phyloP scores from a whole-genome alignment of 2,113 vertebrate genomes.

The Ageneiosus marmoratus region DNA sequence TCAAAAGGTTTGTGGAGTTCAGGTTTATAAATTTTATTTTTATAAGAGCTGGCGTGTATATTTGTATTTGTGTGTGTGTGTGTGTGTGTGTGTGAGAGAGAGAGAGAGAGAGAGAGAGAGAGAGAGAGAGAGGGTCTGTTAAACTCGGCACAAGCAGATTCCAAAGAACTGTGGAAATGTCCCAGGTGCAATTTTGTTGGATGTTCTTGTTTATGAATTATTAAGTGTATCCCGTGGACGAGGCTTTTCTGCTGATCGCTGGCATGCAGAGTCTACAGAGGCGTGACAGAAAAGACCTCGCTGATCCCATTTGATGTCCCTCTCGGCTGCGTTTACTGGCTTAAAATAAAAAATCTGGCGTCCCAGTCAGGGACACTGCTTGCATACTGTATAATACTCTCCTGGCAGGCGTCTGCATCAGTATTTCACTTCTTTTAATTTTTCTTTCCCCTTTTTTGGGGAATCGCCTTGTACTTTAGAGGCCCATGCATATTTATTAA shows the following conservation, averaged over 20 bases:
- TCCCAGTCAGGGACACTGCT: slow-evolving; percentile 13
- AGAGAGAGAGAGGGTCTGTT: slow-evolving; percentile 28
- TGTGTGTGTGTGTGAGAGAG: not conserved
- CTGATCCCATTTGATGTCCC: slow-evolving; percentile 28
- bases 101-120: not conserved
- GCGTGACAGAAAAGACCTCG: slow-evolving; percentile 11
- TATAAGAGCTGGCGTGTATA: not conserved
- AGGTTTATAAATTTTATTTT: not conserved
- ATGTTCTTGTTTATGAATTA: slow-evolving; percentile 42
- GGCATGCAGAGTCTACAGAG: slow-evolving; percentile 15
- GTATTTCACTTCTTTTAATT: not conserved
- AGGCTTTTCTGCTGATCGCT: slow-evolving; percentile 30
- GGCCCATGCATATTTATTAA: slow-evolving; percentile 28
- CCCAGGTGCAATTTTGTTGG: slow-evolving; percentile 36
- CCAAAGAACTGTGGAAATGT: slow-evolving; percentile 10
- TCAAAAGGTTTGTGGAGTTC: not conserved
- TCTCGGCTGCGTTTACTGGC: slow-evolving; percentile 29
- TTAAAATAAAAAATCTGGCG: slow-evolving; percentile 33
- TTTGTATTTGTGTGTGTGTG: not conserved
- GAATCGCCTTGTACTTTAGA: slow-evolving; percentile 7
- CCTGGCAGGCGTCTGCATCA: slow-evolving; percentile 8
- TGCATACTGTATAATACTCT: slow-evolving; percentile 14
- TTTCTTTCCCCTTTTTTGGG: not conserved
- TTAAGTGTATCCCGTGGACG: slow-evolving; percentile 31
- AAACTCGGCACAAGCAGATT: slow-evolving; percentile 30